These are phyloP conservation scores for Elephas maximus DNA, from an alignment of 2,113 vertebrate species.

Conservation along the genomic window DNA sequence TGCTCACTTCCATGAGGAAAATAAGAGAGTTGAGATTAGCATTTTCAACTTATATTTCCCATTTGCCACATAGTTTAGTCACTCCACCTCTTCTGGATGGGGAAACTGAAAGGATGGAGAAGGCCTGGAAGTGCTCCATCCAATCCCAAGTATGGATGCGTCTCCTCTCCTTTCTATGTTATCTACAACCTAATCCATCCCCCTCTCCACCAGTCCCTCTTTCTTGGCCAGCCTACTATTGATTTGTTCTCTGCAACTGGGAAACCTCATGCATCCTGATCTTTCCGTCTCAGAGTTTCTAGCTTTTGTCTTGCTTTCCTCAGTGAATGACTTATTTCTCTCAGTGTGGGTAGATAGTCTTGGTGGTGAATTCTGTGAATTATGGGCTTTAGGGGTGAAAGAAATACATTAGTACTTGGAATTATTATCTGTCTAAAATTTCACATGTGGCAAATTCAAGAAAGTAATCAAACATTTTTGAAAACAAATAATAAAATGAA, in stretches of 20 bases:
- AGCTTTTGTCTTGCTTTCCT: slow-evolving; percentile 12
- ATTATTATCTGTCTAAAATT: slow-evolving; percentile 10
- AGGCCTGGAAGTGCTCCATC: background rate
- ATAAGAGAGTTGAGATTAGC: background rate
- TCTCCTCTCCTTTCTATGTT: background rate
- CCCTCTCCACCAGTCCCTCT: background rate
- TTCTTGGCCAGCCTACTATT: background rate
- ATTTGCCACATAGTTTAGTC: background rate
- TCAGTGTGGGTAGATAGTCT: background rate
- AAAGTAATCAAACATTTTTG: background rate
- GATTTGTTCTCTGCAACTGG: background rate
- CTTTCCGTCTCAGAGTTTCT: background rate
- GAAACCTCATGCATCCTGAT: background rate
- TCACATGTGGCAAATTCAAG: background rate
- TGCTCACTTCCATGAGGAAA: background rate
- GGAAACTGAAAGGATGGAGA: background rate
- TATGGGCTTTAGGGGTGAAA: background rate
- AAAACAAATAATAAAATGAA: background rate
- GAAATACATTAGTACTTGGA: slow-evolving; percentile 6
- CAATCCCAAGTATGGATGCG: background rate
- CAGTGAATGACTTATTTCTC: background rate
- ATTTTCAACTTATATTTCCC: background rate
- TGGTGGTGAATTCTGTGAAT: background rate
- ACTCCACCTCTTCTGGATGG: background rate
- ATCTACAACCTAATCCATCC: accelerated